Percentiles rank a stretch among this genome's conserved stretches.
Evolutionary conservation across 2,888 invertebrate genomes (phyloP).

Genomic region (Macrosiphum euphorbiae): DNA sequence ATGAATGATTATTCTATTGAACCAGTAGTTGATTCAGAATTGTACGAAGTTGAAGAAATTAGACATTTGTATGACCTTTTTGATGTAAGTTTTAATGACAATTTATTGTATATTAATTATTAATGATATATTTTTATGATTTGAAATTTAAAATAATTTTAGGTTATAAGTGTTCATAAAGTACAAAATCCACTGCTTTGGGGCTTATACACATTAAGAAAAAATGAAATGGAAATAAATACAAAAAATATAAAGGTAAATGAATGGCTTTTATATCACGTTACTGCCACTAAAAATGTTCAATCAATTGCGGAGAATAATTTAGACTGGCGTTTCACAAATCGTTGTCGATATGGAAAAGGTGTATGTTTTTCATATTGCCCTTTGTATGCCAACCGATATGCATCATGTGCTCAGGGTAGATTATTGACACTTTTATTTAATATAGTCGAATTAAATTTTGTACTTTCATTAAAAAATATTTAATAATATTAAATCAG

Average conservation of each 20-base stretch:
- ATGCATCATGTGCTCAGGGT: constrained; percentile 59
- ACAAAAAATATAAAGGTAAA: neutral
- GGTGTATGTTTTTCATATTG: constrained; percentile 66
- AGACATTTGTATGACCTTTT: constrained; percentile 52
- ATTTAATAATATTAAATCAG: constrained; percentile 4
- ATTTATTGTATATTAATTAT: neutral
- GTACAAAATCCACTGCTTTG: constrained; percentile 65
- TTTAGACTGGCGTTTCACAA: constrained; percentile 65
- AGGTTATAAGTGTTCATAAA: constrained; percentile 53
- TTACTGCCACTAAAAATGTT: constrained; percentile 62
- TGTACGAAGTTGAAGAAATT: constrained; percentile 42
- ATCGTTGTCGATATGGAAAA: constrained; percentile 65
- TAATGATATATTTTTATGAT: neutral
- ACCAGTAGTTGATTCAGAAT: constrained; percentile 30
- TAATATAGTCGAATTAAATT: neutral
- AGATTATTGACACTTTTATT: neutral
- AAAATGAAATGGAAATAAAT: constrained; percentile 64
- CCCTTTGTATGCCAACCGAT: constrained; percentile 66
- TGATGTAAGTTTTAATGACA: constrained; percentile 42
- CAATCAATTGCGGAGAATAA: constrained; percentile 64
- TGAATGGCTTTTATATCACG: constrained; percentile 65
- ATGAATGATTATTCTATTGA: constrained; percentile 39
- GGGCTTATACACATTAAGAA: constrained; percentile 65
- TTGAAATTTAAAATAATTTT: neutral
- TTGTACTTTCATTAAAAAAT: neutral